A percentile compares a stretch with the other conserved stretches of the same genome.
Evolutionary conservation across 2,888 invertebrate species (phyloP).

Genomic region (Lamellibrachia columna): DNA sequence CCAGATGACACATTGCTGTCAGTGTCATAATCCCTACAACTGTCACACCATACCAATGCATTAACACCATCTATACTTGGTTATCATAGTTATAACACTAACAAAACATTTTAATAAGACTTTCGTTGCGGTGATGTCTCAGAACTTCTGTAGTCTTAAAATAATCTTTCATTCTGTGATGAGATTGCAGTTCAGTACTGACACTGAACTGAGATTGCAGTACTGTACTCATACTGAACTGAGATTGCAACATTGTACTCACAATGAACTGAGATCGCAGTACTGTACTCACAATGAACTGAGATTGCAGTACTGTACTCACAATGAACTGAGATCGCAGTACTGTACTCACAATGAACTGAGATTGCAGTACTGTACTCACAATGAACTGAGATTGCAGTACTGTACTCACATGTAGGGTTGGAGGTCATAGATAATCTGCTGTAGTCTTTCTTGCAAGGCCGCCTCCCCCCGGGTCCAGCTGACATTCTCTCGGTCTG

Average conservation of each 20-base stretch:
- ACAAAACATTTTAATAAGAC: neutral
- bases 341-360: neutral
- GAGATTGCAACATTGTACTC: neutral
- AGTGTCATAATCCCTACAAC: neutral
- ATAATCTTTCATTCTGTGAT: neutral
- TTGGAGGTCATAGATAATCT: slow-evolving; percentile 52
- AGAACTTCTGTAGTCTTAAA: neutral
- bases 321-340: neutral
- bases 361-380: neutral
- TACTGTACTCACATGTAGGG: slow-evolving; percentile 7
- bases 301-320: neutral
- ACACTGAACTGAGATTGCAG: neutral
- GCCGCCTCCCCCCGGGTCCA: slow-evolving; percentile 50
- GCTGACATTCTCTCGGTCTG: slow-evolving; percentile 50
- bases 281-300: neutral
- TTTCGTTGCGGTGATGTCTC: neutral
- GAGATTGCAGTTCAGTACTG: neutral
- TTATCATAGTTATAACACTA: neutral
- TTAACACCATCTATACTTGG: no score
- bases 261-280: neutral
- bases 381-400: neutral
- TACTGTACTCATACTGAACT: neutral
- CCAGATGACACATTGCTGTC: neutral
- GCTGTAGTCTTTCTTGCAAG: slow-evolving; percentile 46
- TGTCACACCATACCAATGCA: neutral